These are phyloP conservation scores for Scolopax mira DNA, from an alignment of 2,113 vertebrate species.

Conservation along the genomic window DNA sequence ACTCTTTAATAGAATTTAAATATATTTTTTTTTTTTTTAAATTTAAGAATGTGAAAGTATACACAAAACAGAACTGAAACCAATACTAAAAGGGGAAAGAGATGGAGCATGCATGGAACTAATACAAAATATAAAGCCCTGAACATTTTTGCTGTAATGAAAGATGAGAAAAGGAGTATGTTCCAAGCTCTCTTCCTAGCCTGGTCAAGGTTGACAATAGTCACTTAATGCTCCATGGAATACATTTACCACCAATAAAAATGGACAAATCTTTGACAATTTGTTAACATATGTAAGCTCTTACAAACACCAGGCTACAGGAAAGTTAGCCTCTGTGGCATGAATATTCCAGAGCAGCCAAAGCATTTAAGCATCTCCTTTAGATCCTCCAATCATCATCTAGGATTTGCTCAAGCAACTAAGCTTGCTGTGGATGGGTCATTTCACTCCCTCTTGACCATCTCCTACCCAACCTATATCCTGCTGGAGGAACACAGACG, in stretches of 20 bases:
- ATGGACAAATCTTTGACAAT: background rate
- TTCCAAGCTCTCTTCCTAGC: background rate
- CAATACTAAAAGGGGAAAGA: background rate
- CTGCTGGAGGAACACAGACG: background rate
- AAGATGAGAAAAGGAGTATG: fast-evolving
- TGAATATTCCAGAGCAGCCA: background rate
- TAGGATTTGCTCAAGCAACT: background rate
- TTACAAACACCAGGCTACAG: background rate
- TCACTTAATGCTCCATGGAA: background rate
- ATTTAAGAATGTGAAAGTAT: background rate
- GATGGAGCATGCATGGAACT: fast-evolving
- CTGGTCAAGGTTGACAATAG: background rate
- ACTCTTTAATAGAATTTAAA: background rate
- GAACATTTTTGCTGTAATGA: background rate
- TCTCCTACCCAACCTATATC: background rate
- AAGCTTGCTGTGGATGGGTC: background rate
- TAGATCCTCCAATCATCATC: background rate
- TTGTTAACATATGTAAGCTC: background rate
- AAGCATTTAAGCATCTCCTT: background rate
- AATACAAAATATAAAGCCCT: background rate
- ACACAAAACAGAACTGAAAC: background rate
- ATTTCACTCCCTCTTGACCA: background rate
- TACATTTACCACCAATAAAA: background rate
- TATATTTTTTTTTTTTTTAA: background rate
- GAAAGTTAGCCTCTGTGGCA: background rate